These are phyloP conservation scores for Heteromurus nitidus DNA, from an alignment of 2,888 invertebrate genomes.

Conservation along the genomic window DNA sequence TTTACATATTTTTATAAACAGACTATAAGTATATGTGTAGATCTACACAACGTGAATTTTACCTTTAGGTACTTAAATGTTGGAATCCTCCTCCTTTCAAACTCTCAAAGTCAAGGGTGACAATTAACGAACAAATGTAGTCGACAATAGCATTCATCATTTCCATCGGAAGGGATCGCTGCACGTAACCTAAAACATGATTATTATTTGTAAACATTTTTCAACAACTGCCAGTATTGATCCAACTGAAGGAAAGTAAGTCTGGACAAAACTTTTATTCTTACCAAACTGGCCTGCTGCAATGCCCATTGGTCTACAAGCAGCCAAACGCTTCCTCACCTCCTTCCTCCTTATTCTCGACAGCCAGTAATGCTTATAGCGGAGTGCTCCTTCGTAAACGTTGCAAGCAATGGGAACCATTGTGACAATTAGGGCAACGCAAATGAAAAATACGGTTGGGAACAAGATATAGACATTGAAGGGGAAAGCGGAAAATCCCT, in stretches of 20 bases:
- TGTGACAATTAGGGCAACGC: neutral
- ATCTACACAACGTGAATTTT: no score
- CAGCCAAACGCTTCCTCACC: slow-evolving; percentile 6
- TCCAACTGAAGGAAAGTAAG: no score
- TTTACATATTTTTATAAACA: no score
- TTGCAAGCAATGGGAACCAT: slow-evolving; percentile 36
- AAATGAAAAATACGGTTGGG: slow-evolving; percentile 15
- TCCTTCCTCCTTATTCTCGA: slow-evolving; percentile 12
- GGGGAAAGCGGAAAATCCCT: slow-evolving; percentile 9
- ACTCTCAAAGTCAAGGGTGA: slow-evolving; percentile 2
- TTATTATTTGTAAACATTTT: no score
- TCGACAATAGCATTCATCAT: slow-evolving; percentile 31
- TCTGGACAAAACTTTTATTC: no score
- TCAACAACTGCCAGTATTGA: no score
- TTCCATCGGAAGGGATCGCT: slow-evolving; percentile 31
- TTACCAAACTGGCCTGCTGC: slow-evolving; percentile 33
- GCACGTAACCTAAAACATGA: no score
- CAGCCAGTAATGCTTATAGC: slow-evolving; percentile 27
- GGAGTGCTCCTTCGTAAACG: slow-evolving; percentile 16
- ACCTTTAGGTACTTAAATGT: no score
- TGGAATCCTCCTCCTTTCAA: no score
- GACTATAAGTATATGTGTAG: no score
- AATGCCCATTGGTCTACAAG: slow-evolving; percentile 35
- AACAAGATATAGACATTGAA: neutral
- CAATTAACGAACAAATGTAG: slow-evolving; percentile 10